These are phyloP conservation scores for Aquatica leii DNA, from an alignment of 2,888 invertebrate genomes.

Conservation along the genomic window DNA sequence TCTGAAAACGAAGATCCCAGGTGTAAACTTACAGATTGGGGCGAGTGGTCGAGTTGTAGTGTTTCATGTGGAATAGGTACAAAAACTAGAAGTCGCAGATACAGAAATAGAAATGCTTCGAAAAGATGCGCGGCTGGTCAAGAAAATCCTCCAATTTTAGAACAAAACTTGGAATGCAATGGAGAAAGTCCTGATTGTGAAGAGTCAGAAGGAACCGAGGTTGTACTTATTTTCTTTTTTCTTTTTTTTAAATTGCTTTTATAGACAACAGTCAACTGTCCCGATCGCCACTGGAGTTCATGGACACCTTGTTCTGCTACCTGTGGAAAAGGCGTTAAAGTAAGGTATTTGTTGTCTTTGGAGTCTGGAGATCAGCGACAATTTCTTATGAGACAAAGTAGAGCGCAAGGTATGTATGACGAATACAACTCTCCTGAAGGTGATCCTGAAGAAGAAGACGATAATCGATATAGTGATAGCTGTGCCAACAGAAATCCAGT, in stretches of 20 bases:
- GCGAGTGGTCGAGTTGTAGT: slow-evolving; percentile 81
- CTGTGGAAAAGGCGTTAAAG: slow-evolving; percentile 78
- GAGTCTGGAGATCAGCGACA: slow-evolving; percentile 25
- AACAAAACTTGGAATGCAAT: slow-evolving; percentile 62
- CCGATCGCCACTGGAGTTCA: slow-evolving; percentile 75
- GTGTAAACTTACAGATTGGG: slow-evolving; percentile 79
- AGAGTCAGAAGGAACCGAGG: slow-evolving; percentile 44
- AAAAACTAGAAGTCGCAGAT: slow-evolving; percentile 75
- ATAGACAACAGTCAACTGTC: slow-evolving; percentile 60
- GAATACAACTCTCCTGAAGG: slow-evolving; percentile 43
- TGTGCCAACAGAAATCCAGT: slow-evolving; percentile 62
- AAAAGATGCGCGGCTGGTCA: slow-evolving; percentile 69
- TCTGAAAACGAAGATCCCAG: slow-evolving; percentile 58
- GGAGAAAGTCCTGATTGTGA: slow-evolving; percentile 57
- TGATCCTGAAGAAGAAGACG: slow-evolving; percentile 48
- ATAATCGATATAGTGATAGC: slow-evolving; percentile 55
- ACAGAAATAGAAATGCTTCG: slow-evolving; percentile 67
- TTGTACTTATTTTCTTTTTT: neutral
- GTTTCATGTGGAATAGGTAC: slow-evolving; percentile 75
- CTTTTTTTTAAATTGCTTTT: neutral
- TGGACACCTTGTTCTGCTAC: slow-evolving; percentile 84
- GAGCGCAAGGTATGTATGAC: slow-evolving; percentile 17
- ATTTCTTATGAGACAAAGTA: slow-evolving; percentile 26
- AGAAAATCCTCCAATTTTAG: slow-evolving; percentile 58
- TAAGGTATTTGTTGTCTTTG: slow-evolving; percentile 64